phyloP scores from a whole-genome alignment of 2,888 invertebrate genomes.

The Drosophila anomalata region DNA sequence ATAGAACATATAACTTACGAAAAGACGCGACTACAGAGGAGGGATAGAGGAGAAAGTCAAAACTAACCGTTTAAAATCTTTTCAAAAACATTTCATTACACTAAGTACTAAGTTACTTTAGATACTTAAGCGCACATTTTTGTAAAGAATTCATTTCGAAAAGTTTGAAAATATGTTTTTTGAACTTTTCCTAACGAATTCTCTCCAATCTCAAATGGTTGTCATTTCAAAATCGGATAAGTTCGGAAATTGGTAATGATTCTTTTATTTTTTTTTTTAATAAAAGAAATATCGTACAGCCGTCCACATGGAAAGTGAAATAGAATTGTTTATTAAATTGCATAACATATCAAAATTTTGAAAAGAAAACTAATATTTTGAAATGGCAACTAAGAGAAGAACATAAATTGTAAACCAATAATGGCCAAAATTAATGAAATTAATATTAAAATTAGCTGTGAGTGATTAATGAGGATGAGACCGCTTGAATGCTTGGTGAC shows the following conservation, averaged over 20 bases:
- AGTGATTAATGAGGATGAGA: conserved; percentile 38
- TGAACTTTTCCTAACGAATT: conserved; percentile 17
- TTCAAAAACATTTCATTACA: conserved; percentile 41
- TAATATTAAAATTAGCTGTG: conserved; percentile 39
- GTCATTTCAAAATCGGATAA: conserved; percentile 43
- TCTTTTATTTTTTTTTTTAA: conserved; percentile 17
- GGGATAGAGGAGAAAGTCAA: conserved; percentile 13
- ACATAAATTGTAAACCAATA: conserved; percentile 16
- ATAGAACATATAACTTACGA: conserved; percentile 49
- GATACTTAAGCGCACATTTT: conserved; percentile 6
- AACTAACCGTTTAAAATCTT: conserved; percentile 74
- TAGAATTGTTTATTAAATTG: conserved; percentile 6
- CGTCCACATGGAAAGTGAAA: conserved; percentile 53
- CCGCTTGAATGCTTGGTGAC: conserved; percentile 38
- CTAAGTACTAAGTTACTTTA: conserved; percentile 16
- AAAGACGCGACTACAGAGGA: conserved; percentile 48
- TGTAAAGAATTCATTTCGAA: conserved; percentile 18
- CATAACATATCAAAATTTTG: conserved; percentile 36
- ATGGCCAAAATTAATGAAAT: conserved; percentile 53
- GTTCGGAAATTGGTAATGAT: conserved; percentile 24
- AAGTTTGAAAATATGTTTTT: not conserved
- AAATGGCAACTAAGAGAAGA: conserved; percentile 41
- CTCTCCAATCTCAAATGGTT: conserved; percentile 13
- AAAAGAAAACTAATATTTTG: conserved; percentile 26
- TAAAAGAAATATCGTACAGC: conserved; percentile 53